Percentiles rank a stretch among this genome's conserved stretches.
phyloP scores from a whole-genome alignment of 1,140 invertebrate species.

The Drosophila novamexicana region DNA sequence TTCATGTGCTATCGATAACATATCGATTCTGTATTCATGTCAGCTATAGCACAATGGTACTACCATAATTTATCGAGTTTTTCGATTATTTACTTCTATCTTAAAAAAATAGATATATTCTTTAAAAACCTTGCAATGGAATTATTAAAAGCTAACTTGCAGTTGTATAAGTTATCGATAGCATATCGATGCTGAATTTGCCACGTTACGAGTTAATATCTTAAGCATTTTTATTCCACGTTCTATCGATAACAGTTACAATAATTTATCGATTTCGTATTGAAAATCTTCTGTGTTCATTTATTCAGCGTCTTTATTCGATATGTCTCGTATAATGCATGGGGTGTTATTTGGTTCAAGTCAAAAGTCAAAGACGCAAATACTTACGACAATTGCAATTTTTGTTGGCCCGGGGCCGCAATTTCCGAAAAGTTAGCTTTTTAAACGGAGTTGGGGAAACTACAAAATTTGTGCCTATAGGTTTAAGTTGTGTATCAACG shows the following conservation, averaged over 20 bases:
- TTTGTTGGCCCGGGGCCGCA: background rate
- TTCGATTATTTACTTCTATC: no score
- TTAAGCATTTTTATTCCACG: background rate
- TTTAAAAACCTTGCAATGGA: no score
- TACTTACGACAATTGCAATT: slow-evolving; percentile 28
- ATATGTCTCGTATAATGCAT: background rate
- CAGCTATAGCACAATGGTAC: no score
- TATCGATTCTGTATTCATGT: no score
- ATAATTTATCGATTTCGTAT: slow-evolving; percentile 7
- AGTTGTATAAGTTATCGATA: background rate
- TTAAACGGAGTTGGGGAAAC: background rate
- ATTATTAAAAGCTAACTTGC: no score
- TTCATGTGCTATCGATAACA: no score
- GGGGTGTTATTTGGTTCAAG: slow-evolving; percentile 1
- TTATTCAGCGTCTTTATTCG: slow-evolving; percentile 8
- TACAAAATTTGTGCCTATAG: slow-evolving; percentile 32
- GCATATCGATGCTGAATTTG: background rate
- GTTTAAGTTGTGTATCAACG: slow-evolving; percentile 6
- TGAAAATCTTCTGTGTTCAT: background rate
- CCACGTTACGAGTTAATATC: background rate
- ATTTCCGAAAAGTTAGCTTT: background rate
- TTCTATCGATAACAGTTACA: background rate
- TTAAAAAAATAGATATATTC: no score
- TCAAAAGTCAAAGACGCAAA: slow-evolving; percentile 7
- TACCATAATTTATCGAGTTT: no score